Base-by-base conservation (phyloP, 2,888 invertebrate genomes). In the Drosophila paracracens region DNA sequence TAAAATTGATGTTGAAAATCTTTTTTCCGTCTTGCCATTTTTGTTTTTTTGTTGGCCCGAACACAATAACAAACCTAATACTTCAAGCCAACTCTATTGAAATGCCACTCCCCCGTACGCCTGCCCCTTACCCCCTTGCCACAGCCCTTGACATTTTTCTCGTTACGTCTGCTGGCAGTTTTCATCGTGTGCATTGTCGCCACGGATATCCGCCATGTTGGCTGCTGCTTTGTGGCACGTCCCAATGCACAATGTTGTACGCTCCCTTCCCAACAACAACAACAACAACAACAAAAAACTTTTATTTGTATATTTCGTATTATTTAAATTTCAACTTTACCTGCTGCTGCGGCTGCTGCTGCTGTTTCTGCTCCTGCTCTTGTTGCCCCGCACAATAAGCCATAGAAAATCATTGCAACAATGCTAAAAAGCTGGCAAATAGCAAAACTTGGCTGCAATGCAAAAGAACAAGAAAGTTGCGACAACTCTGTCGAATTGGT, bases 191-290 rank as follows among this genome's bases (percentile, higher is more conserved):
- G 78, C 77, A 76, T 78, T 85, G 85, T 88, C 89, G 89, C 87
- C 90, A 86, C 89, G 85, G 85, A 85, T 70, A 81, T 85, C 89
- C 90, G 90, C 86, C 89, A 90, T 90, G 89, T 86, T 88, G 86
- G 83, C 80, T 85, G 86, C 74, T 82, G 72, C 50, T 70, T 72
- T 56, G 75, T 58, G 66, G 79, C 68, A 73, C 73, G 79, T 68
- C 66, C 63, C 85, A 67, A 35, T 76, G 85, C 82, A 84, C 88
- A 89, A 67, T 79, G 71, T 70, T 54, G 38, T 10, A 27, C 61
- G n/a, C 48, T 53, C 36, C 21, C 56, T 51, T 33, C 18, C 16
- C 25, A 46, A 7, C 7, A 46, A 21, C 46, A 46, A 18, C 36
- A 43, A 2, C 35, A 27, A 1, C 25, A 57, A 4, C 40, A 58